phyloP scores from a whole-genome alignment of 2,113 vertebrate species.

The Urocolius indicus region DNA sequence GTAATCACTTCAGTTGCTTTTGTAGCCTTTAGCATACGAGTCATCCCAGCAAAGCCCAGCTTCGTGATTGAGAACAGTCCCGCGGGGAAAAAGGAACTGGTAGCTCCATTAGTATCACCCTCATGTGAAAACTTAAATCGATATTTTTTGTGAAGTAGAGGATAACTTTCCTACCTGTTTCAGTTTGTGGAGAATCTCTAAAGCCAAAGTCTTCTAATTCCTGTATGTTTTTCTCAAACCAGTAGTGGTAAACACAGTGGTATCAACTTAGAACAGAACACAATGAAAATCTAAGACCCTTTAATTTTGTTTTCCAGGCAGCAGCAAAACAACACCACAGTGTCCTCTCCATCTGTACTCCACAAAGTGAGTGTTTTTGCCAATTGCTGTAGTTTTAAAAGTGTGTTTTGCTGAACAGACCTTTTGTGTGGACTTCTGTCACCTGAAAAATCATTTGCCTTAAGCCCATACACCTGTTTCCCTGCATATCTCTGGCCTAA shows the following conservation, averaged over 20 bases:
- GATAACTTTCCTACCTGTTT: background rate
- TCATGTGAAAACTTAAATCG: background rate
- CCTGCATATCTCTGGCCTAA: background rate
- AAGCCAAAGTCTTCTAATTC: background rate
- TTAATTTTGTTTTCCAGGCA: conserved; percentile 68
- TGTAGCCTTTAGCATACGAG: background rate
- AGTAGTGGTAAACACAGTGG: background rate
- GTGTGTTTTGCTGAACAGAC: background rate
- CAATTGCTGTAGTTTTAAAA: conserved; percentile 30
- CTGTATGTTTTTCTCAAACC: background rate
- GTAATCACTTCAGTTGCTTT: background rate
- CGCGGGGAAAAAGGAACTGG: background rate
- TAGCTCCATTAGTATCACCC: background rate
- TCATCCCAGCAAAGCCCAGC: background rate
- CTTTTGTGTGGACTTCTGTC: conserved; percentile 12
- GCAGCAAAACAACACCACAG: conserved; percentile 34
- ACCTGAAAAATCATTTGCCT: background rate
- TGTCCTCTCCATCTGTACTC: conserved; percentile 68
- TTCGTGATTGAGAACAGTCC: background rate
- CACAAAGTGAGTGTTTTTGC: conserved; percentile 62
- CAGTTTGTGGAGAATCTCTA: background rate
- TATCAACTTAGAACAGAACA: background rate
- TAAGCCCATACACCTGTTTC: conserved; percentile 20
- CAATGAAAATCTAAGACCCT: background rate
- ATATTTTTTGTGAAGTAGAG: background rate